Evolutionary conservation across 2,888 invertebrate species (phyloP).

Genomic region (Zygaena filipendulae): DNA sequence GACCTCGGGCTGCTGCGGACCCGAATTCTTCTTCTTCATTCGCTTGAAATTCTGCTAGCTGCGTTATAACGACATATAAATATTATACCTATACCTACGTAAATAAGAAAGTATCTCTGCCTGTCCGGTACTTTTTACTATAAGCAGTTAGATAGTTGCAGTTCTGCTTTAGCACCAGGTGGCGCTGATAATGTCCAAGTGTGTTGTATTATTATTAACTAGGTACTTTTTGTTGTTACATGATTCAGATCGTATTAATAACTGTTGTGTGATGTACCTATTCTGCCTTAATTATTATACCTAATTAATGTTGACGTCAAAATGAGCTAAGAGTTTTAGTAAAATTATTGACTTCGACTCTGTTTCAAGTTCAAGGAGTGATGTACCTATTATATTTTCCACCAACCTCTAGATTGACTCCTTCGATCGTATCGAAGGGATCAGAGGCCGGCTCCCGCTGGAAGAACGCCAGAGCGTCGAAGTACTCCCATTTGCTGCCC

Average conservation of each 20-base stretch:
- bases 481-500: slow-evolving; percentile 54
- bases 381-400: no score
- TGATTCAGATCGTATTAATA: no score
- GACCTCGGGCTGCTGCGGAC: slow-evolving; percentile 17
- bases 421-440: slow-evolving; percentile 29
- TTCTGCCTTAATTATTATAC: not conserved
- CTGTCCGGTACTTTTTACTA: slow-evolving; percentile 2
- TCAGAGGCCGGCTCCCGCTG: slow-evolving; percentile 31
- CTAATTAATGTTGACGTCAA: not conserved
- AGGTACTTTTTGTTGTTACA: no score
- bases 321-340: no score
- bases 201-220: no score
- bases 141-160: no score
- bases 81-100: slow-evolving; percentile 2
- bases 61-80: slow-evolving; percentile 5
- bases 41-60: slow-evolving; percentile 58
- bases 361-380: no score
- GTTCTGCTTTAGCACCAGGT: no score
- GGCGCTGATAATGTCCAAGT: no score
- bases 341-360: no score
- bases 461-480: slow-evolving; percentile 47
- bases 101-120: slow-evolving; percentile 3
- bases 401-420: slow-evolving; percentile 49
- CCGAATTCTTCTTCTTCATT: slow-evolving; percentile 51
- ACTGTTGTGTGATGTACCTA: no score